phyloP scores from a whole-genome alignment of 2,113 vertebrate species.

The Pleuronectes platessa region DNA sequence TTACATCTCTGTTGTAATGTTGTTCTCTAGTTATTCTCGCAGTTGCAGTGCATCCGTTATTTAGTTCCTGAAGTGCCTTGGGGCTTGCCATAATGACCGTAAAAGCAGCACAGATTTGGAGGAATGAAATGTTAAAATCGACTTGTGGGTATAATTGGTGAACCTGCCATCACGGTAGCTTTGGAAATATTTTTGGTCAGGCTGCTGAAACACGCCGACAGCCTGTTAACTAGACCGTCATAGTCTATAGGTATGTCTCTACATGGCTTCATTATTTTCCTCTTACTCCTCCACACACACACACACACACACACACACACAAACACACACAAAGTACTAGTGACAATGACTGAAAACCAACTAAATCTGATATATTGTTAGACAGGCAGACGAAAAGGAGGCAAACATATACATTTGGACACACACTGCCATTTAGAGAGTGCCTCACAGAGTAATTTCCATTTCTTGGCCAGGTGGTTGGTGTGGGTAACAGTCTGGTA shows the following conservation, averaged over 20 bases:
- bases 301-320: constrained; percentile 12
- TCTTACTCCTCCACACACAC: constrained; percentile 38
- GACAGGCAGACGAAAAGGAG: constrained; percentile 34
- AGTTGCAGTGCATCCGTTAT: constrained; percentile 63
- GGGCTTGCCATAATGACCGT: constrained; percentile 81
- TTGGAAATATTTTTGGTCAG: constrained; percentile 65
- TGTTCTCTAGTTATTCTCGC: constrained; percentile 74
- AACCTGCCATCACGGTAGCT: constrained; percentile 69
- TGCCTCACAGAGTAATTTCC: constrained; percentile 15
- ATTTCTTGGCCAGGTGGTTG: constrained; percentile 50
- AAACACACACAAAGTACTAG: constrained; percentile 46
- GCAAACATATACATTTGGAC: constrained; percentile 53
- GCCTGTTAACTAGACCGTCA: constrained; percentile 59
- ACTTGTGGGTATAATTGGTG: constrained; percentile 76
- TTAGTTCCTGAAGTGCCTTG: constrained; percentile 72
- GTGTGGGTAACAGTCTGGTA: constrained; percentile 38
- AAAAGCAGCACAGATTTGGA: constrained; percentile 74
- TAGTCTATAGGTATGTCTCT: constrained; percentile 45
- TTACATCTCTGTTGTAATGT: constrained; percentile 76
- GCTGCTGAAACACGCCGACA: constrained; percentile 50
- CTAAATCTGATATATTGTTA: constrained; percentile 49
- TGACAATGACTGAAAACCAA: constrained; percentile 64
- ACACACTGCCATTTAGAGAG: constrained; percentile 21
- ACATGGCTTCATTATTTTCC: constrained; percentile 58
- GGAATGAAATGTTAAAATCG: constrained; percentile 67